Percentiles rank a stretch among this genome's conserved stretches.
phyloP scores from a whole-genome alignment of 92 coral and sea anemone genomes.

The Actinostola sp. region DNA sequence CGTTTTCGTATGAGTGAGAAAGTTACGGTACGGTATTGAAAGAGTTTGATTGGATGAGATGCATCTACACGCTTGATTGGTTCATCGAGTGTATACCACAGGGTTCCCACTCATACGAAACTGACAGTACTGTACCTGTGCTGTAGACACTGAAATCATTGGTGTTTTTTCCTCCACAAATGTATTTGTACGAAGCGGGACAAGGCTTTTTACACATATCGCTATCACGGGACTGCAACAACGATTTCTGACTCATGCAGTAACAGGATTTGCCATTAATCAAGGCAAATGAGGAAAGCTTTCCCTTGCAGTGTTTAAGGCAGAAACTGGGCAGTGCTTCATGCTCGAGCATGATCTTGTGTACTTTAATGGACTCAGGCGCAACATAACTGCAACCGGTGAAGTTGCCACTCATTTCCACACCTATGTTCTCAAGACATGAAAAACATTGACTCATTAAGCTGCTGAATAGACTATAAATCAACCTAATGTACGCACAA shows the following conservation, averaged over 20 bases:
- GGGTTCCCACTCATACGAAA: no score
- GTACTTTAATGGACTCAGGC: background rate
- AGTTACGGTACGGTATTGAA: no score
- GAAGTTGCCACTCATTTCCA: background rate
- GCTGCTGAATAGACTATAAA: no score
- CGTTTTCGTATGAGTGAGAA: no score
- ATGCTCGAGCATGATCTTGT: conserved; percentile 34
- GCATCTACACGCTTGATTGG: no score
- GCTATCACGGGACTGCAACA: background rate
- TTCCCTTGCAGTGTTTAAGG: conserved; percentile 12
- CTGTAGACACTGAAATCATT: conserved; percentile 32
- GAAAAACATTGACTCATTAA: no score
- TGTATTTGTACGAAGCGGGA: conserved; percentile 29
- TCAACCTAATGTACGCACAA: no score
- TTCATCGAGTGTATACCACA: no score
- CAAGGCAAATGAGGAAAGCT: conserved; percentile 9
- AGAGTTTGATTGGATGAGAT: no score
- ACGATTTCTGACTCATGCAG: conserved; percentile 21
- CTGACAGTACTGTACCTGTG: no score
- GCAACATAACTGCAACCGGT: background rate
- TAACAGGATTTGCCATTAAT: conserved; percentile 29
- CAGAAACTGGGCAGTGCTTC: conserved; percentile 48
- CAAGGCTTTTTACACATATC: conserved; percentile 36
- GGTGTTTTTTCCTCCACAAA: conserved; percentile 46
- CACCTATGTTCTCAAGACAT: background rate